A percentile compares a stretch with the other conserved stretches of the same genome.
Conservation (phyloP, 2,888 invertebrate genomes). For the Labia minor region DNA sequence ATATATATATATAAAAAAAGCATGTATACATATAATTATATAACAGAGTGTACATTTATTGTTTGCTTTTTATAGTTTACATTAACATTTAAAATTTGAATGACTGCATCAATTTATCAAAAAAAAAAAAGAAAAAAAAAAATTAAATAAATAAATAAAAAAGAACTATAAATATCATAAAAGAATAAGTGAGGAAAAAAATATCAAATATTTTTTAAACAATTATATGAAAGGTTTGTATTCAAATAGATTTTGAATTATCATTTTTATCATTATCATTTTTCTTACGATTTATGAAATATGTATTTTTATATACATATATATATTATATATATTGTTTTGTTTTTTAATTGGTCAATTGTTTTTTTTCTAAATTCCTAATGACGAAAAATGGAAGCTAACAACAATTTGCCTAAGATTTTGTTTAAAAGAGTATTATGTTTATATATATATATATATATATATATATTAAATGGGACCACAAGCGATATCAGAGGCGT, state of each 20-base stretch:
- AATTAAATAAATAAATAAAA: background rate
- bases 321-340: constrained; percentile 1
- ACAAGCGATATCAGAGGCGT: constrained; percentile 1
- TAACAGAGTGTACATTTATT: too few relatives aligned
- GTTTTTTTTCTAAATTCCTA: background rate
- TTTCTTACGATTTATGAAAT: too few relatives aligned
- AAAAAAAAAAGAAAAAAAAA: background rate
- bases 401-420: background rate
- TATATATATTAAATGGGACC: background rate
- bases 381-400: background rate
- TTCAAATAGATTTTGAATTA: too few relatives aligned
- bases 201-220: too few relatives aligned
- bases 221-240: too few relatives aligned
- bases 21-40: too few relatives aligned
- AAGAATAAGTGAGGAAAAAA: too few relatives aligned
- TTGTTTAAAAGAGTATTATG: background rate
- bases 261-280: too few relatives aligned
- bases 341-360: background rate
- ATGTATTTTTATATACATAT: too few relatives aligned
- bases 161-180: background rate
- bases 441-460: background rate
- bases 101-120: background rate
- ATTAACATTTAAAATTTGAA: constrained; percentile 14
- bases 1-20: too few relatives aligned
- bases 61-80: constrained; percentile 9